These are phyloP conservation scores for Diuraphis noxia DNA, from an alignment of 1,140 invertebrate species.

Conservation along the genomic window DNA sequence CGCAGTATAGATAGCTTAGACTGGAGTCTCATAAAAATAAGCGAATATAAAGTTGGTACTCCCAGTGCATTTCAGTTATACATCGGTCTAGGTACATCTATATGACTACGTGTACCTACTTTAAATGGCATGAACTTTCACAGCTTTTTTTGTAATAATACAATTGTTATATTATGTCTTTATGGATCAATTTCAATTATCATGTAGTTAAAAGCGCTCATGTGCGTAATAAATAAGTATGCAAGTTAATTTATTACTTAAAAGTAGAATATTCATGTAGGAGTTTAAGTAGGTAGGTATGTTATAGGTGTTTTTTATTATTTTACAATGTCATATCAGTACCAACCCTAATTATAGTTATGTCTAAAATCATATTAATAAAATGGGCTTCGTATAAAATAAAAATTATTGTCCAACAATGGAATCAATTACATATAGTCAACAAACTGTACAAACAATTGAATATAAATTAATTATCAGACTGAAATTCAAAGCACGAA, in stretches of 20 bases:
- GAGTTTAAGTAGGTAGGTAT: too few relatives aligned
- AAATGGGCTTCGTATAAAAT: slow-evolving; percentile 3
- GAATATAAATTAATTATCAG: slow-evolving; percentile 13
- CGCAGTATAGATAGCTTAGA: too few relatives aligned
- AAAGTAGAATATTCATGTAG: background rate
- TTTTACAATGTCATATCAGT: background rate
- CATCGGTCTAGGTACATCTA: background rate
- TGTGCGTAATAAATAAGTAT: background rate
- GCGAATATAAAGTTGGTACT: background rate
- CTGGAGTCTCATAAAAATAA: background rate
- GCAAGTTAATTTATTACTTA: background rate
- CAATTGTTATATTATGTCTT: background rate
- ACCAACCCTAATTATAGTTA: background rate
- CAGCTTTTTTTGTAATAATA: background rate
- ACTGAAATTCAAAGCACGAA: background rate
- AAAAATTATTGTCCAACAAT: slow-evolving; percentile 14
- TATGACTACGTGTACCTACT: background rate
- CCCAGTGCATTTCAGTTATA: background rate
- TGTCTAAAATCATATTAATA: background rate
- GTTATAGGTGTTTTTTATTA: background rate
- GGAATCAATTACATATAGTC: background rate
- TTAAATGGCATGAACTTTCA: background rate
- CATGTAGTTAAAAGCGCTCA: background rate
- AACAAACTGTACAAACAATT: slow-evolving; percentile 25
- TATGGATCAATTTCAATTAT: background rate